These are phyloP conservation scores for Dysidea cf. avara DNA, from an alignment of 37 sponge, comb jelly and placozoan species.

Conservation along the genomic window DNA sequence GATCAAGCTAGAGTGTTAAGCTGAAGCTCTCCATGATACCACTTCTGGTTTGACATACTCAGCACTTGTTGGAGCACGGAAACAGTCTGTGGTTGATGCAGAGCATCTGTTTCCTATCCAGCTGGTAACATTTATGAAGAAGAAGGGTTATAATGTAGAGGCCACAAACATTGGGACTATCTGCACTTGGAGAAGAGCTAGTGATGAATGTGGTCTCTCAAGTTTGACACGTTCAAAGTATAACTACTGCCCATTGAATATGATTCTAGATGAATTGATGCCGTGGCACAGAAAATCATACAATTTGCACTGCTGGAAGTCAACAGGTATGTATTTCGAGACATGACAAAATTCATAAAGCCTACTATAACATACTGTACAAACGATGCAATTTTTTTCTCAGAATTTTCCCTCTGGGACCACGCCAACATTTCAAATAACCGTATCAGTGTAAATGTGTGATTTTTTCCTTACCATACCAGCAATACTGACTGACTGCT, in stretches of 20 bases:
- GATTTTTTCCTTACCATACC: too few relatives aligned
- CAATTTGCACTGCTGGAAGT: conserved; percentile 22
- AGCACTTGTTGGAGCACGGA: too few relatives aligned
- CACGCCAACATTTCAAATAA: too few relatives aligned
- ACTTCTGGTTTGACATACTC: conserved; percentile 1
- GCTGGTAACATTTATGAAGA: not conserved
- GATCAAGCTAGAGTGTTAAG: not conserved
- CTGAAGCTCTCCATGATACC: not conserved
- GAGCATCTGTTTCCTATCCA: conserved; percentile 2
- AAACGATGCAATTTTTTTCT: too few relatives aligned
- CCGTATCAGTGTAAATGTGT: too few relatives aligned
- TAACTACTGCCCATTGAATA: conserved; percentile 16
- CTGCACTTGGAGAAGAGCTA: conserved; percentile 16
- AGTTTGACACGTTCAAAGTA: too few relatives aligned
- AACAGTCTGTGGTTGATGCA: conserved; percentile 13
- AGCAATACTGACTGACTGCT: too few relatives aligned
- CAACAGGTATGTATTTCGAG: conserved; percentile 21
- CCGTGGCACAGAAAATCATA: conserved; percentile 10
- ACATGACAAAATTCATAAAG: too few relatives aligned
- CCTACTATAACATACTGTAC: too few relatives aligned
- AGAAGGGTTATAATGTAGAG: not conserved
- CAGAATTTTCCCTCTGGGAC: too few relatives aligned
- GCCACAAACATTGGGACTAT: conserved; percentile 1
- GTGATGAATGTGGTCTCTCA: too few relatives aligned
- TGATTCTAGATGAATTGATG: conserved; percentile 24